phyloP scores from a whole-genome alignment of 2,113 vertebrate genomes.

The Malaclemys terrapin region DNA sequence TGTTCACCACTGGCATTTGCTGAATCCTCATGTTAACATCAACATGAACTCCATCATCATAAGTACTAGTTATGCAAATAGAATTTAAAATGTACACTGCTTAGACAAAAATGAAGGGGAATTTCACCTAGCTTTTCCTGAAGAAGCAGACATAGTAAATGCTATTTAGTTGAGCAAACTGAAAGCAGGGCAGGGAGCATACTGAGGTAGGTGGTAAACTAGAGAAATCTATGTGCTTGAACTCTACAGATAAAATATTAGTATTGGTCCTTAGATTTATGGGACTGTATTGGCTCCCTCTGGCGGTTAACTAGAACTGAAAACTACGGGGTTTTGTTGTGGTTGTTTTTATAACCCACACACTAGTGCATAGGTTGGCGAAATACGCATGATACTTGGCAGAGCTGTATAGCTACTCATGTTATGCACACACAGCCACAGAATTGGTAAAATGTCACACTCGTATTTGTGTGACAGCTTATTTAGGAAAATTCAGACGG shows the following conservation, averaged over 20 bases:
- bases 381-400: accelerated
- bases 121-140: not conserved
- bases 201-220: not conserved
- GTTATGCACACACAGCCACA: not conserved
- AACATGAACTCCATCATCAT: accelerated
- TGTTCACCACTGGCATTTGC: not conserved
- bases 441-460: not conserved
- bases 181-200: not conserved
- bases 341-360: not conserved
- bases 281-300: not conserved
- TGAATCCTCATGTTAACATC: not conserved
- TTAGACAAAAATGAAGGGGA: not conserved
- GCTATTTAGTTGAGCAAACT: accelerated
- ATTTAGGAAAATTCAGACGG: not conserved
- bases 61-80: not conserved
- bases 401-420: not conserved
- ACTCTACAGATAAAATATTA: not conserved
- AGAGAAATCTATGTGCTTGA: not conserved
- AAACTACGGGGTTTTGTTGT: not conserved
- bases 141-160: not conserved
- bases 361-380: accelerated
- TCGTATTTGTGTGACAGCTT: not conserved
- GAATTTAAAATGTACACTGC: not conserved
- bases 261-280: not conserved
- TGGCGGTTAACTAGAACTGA: not conserved